Evolutionary conservation across 2,113 vertebrate genomes (phyloP).

Genomic region (Leucosticte australis): DNA sequence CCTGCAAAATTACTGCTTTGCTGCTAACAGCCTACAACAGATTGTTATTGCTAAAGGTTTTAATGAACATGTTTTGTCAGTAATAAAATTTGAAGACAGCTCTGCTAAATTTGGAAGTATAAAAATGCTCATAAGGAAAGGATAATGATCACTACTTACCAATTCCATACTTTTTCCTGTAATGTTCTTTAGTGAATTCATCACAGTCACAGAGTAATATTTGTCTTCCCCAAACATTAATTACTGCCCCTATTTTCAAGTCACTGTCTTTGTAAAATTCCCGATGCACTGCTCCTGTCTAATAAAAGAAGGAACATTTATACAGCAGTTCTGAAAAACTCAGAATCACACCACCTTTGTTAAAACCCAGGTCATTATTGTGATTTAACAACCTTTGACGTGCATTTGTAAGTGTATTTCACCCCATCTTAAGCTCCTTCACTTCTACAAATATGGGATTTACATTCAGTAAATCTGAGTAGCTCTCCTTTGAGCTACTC

Average conservation of each 20-base stretch:
- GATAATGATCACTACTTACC: conserved; percentile 76
- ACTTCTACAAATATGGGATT: not conserved
- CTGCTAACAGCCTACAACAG: conserved; percentile 10
- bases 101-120: conserved; percentile 8
- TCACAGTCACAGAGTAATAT: conserved; percentile 88
- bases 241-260: conserved; percentile 80
- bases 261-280: conserved; percentile 90
- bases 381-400: not conserved
- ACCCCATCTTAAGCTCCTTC: not conserved
- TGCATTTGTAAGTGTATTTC: not conserved
- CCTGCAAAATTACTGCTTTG: conserved; percentile 39
- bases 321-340: not conserved
- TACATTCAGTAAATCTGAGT: not conserved
- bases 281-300: conserved; percentile 81
- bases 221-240: conserved; percentile 90
- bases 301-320: conserved; percentile 50
- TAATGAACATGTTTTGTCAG: conserved; percentile 34
- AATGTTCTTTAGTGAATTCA: conserved; percentile 89
- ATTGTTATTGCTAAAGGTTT: conserved; percentile 25
- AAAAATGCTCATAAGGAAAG: conserved; percentile 25
- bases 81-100: conserved; percentile 46
- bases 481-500: not conserved
- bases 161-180: conserved; percentile 84
- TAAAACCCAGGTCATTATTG: not conserved
- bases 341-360: not conserved